Percentiles rank a stretch among this genome's conserved stretches.
Evolutionary conservation across 2,888 invertebrate genomes (phyloP).

Genomic region (Mantis religiosa): DNA sequence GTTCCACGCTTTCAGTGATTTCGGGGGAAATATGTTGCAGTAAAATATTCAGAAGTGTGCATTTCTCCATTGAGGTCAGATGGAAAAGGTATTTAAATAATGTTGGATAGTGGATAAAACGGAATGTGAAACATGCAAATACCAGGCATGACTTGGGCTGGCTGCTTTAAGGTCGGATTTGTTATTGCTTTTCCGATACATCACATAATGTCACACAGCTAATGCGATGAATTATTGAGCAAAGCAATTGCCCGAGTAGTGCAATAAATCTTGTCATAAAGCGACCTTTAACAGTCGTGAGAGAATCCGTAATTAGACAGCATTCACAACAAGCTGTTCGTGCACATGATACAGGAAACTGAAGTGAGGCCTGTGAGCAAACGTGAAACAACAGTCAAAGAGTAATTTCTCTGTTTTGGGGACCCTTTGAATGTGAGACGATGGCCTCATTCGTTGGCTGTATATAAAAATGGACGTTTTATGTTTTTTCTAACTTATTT

Average conservation of each 20-base stretch:
- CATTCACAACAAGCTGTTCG: too few species aligned
- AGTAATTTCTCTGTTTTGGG: too few species aligned
- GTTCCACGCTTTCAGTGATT: too few species aligned
- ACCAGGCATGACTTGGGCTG: not conserved
- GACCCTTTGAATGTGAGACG: too few species aligned
- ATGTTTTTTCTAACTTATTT: too few species aligned
- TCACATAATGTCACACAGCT: not conserved
- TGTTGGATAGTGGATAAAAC: not conserved
- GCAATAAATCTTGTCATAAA: not conserved
- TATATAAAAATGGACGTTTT: too few species aligned
- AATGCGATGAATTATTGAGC: not conserved
- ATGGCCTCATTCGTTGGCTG: too few species aligned
- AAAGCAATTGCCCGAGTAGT: not conserved
- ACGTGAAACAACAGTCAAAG: too few species aligned
- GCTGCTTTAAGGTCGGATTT: not conserved
- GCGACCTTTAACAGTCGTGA: too few species aligned
- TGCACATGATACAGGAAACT: too few species aligned
- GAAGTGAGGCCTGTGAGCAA: too few species aligned
- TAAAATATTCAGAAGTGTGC: not conserved
- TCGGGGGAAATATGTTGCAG: not conserved
- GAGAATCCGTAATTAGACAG: not conserved
- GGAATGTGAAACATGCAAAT: not conserved
- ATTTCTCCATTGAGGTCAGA: not conserved
- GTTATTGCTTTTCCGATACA: not conserved
- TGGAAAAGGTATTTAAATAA: not conserved